phyloP scores from a whole-genome alignment of 2,113 vertebrate species.

The Talpa occidentalis region DNA sequence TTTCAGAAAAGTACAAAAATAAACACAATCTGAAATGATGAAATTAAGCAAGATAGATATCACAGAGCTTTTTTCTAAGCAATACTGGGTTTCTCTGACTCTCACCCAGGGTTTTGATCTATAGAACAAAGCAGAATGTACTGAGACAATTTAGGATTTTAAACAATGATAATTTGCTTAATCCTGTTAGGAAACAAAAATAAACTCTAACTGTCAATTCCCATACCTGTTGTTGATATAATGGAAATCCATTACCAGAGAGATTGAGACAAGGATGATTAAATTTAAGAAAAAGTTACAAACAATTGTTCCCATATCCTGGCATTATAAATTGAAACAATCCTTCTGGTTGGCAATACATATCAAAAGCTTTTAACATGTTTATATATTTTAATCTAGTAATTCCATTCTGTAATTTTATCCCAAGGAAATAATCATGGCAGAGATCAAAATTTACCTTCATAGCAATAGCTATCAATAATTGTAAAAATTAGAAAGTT shows the following conservation, averaged over 20 bases:
- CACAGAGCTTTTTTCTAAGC: neutral
- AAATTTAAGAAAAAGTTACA: slow-evolving; percentile 38
- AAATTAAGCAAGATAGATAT: neutral
- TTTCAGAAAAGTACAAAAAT: slow-evolving; percentile 9
- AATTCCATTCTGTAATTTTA: slow-evolving; percentile 41
- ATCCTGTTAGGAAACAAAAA: slow-evolving; percentile 1
- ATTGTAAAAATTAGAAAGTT: neutral
- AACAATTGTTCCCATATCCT: slow-evolving; percentile 21
- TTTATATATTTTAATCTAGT: slow-evolving; percentile 41
- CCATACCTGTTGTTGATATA: neutral
- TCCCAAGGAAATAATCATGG: slow-evolving; percentile 15
- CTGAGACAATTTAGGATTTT: neutral
- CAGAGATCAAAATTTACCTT: slow-evolving; percentile 40
- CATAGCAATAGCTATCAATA: neutral
- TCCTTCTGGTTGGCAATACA: neutral
- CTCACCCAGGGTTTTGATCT: slow-evolving; percentile 8
- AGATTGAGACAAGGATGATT: slow-evolving; percentile 6
- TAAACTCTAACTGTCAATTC: slow-evolving; percentile 28
- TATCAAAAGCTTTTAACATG: slow-evolving; percentile 40
- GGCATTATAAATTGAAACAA: slow-evolving; percentile 37
- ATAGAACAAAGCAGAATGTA: slow-evolving; percentile 8
- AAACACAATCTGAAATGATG: neutral
- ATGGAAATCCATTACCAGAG: slow-evolving; percentile 10
- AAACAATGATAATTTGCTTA: slow-evolving; percentile 22
- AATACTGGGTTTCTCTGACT: neutral